Evolutionary conservation across 2,888 invertebrate genomes (phyloP).

Genomic region (Drosophila antonietae): DNA sequence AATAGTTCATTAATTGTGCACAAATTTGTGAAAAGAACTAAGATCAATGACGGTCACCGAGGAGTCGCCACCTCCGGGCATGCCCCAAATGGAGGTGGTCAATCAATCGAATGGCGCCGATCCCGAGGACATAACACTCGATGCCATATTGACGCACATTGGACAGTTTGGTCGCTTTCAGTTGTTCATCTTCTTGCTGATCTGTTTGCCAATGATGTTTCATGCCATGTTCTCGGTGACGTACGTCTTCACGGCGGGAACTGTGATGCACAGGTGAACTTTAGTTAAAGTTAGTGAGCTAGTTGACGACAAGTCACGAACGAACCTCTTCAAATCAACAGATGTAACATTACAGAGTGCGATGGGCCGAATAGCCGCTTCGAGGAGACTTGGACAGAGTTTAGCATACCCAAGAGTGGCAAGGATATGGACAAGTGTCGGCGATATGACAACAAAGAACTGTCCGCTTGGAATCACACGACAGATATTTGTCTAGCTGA

Average conservation of each 20-base stretch:
- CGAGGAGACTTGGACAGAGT: slow-evolving; percentile 85
- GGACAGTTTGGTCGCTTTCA: slow-evolving; percentile 90
- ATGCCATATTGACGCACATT: slow-evolving; percentile 83
- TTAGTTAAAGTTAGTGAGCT: slow-evolving; percentile 15
- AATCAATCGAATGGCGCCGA: slow-evolving; percentile 15
- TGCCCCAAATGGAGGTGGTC: slow-evolving; percentile 11
- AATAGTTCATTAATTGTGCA: slow-evolving; percentile 40
- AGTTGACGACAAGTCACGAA: slow-evolving; percentile 2
- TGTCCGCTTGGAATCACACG: slow-evolving; percentile 48
- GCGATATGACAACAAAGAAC: slow-evolving; percentile 77
- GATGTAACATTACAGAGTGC: slow-evolving; percentile 84
- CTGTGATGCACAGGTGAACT: slow-evolving; percentile 88
- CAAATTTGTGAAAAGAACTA: slow-evolving; percentile 24
- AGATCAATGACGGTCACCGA: slow-evolving; percentile 50
- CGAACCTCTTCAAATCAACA: slow-evolving; percentile 55
- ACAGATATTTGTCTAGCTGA: slow-evolving; percentile 83
- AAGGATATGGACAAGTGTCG: slow-evolving; percentile 85
- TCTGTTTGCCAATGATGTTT: slow-evolving; percentile 88
- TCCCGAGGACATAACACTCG: slow-evolving; percentile 73
- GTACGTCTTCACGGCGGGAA: slow-evolving; percentile 90
- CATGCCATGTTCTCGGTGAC: slow-evolving; percentile 88
- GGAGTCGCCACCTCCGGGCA: slow-evolving; percentile 35
- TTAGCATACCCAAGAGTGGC: slow-evolving; percentile 83
- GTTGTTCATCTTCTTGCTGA: slow-evolving; percentile 86
- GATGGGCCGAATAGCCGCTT: slow-evolving; percentile 75